Conservation (phyloP, 2,113 vertebrate genomes). For the Carettochelys insculpta region DNA sequence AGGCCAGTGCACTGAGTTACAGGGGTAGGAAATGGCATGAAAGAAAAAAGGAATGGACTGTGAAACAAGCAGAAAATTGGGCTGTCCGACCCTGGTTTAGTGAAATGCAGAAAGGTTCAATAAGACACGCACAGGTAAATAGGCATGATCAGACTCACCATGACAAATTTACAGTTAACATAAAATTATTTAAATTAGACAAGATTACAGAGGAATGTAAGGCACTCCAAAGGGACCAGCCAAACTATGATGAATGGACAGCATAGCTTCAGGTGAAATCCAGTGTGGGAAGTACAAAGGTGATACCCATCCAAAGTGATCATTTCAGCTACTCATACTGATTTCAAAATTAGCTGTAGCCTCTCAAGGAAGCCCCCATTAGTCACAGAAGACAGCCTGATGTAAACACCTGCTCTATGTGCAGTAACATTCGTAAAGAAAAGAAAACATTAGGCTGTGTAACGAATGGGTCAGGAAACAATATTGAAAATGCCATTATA, state of each 20-base stretch:
- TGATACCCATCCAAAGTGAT: not conserved
- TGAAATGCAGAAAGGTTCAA: too few species aligned
- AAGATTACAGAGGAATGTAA: not conserved
- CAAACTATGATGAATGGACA: not conserved
- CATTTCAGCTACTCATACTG: not conserved
- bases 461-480: not conserved
- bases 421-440: not conserved
- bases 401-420: not conserved
- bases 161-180: not conserved
- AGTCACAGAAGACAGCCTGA: not conserved
- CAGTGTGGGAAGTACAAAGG: not conserved
- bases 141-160: not conserved
- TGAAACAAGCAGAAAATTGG: not conserved
- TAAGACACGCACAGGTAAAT: not conserved
- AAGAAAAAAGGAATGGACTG: not conserved
- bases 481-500: not conserved
- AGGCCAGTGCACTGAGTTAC: not conserved
- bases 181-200: not conserved
- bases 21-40: not conserved
- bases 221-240: not conserved
- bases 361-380: not conserved
- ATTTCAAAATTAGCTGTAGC: not conserved
- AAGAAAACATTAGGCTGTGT: not conserved
- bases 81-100: too few species aligned
- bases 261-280: not conserved